A percentile compares a stretch with the other conserved stretches of the same genome.
Evolutionary conservation across 2,888 invertebrate species (phyloP).

Genomic region (Leucoma salicis): DNA sequence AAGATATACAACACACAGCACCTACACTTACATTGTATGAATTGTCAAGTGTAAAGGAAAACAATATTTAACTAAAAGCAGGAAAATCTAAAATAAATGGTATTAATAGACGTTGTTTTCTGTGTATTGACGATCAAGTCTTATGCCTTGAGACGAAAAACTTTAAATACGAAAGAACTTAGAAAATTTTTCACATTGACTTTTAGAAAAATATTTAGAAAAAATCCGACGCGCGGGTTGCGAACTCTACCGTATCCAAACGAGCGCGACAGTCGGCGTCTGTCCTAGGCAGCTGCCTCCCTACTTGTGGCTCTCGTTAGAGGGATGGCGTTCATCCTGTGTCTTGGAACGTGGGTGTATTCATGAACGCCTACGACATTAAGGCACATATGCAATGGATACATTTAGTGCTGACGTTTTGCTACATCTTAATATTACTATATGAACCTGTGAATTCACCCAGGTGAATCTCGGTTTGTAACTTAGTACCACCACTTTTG

Average conservation of each 20-base stretch:
- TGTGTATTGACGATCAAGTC: background rate
- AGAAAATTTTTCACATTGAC: background rate
- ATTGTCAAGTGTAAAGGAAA: conserved; percentile 8
- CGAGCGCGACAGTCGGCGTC: background rate
- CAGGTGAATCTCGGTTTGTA: too few relatives aligned
- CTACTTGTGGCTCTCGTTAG: background rate
- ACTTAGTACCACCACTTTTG: too few relatives aligned
- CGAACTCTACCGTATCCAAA: background rate
- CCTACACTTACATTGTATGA: conserved; percentile 1
- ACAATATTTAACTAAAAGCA: conserved; percentile 9
- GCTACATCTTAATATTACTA: too few relatives aligned
- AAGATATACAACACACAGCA: conserved; percentile 1
- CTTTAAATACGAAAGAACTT: background rate
- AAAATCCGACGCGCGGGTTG: background rate
- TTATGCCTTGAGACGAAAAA: background rate
- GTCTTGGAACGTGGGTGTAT: background rate
- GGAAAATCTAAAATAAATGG: conserved; percentile 14
- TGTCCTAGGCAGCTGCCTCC: background rate
- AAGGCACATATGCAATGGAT: too few relatives aligned
- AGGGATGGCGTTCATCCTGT: background rate
- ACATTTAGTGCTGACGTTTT: too few relatives aligned
- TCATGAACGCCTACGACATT: background rate
- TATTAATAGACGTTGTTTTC: conserved; percentile 9
- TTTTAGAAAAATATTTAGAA: background rate
- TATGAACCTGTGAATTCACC: too few relatives aligned